These are phyloP conservation scores for Chrosomus eos DNA, from an alignment of 2,797 vertebrate species.

Conservation along the genomic window DNA sequence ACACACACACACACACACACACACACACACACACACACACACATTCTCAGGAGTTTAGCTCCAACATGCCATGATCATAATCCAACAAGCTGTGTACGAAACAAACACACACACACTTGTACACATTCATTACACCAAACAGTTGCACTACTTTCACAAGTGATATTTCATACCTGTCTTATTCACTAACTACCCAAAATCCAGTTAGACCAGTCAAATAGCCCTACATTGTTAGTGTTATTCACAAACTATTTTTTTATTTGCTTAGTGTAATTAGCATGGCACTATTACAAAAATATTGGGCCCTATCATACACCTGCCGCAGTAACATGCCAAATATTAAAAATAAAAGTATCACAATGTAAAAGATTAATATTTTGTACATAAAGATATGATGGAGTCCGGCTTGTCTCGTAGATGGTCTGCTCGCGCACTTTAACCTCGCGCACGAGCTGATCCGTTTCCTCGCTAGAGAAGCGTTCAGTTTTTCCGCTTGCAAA, in stretches of 20 bases:
- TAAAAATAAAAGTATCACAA: too few relatives aligned
- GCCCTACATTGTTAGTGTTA: neutral
- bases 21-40: slow-evolving; percentile 27
- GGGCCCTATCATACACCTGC: too few relatives aligned
- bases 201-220: neutral
- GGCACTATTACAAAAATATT: too few relatives aligned
- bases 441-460: too few relatives aligned
- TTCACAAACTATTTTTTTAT: neutral
- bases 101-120: slow-evolving; percentile 15
- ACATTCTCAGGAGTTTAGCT: slow-evolving; percentile 44
- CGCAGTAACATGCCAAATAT: too few relatives aligned
- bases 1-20: neutral
- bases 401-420: too few relatives aligned
- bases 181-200: neutral
- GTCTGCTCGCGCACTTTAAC: too few relatives aligned
- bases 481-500: too few relatives aligned
- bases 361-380: too few relatives aligned
- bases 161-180: neutral
- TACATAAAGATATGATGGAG: too few relatives aligned
- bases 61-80: slow-evolving; percentile 40
- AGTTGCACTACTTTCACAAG: neutral
- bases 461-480: too few relatives aligned
- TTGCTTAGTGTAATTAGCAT: too few relatives aligned
- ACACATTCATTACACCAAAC: neutral
- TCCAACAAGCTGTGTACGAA: slow-evolving; percentile 33